A percentile compares a stretch with the other conserved stretches of the same genome.
Evolutionary conservation across 2,113 vertebrate genomes (phyloP).

Genomic region (Lamprotornis superbus): DNA sequence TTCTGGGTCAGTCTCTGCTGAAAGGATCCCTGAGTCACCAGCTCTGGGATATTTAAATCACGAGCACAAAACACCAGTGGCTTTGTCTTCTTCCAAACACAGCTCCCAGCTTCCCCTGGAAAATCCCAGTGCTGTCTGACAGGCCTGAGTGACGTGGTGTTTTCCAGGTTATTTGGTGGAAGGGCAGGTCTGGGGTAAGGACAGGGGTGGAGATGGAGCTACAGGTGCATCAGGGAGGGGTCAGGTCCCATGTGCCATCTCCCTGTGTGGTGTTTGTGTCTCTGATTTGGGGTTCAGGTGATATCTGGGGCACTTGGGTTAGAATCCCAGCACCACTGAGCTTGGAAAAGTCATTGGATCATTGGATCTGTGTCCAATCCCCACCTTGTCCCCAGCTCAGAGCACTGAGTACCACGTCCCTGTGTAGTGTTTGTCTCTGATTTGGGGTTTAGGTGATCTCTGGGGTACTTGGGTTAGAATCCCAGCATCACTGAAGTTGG

Average conservation of each 20-base stretch:
- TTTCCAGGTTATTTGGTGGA: not conserved
- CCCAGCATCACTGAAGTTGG: too few species aligned
- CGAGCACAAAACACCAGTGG: rapidly evolving
- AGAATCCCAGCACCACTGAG: not conserved
- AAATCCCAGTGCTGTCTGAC: rapidly evolving
- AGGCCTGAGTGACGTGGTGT: rapidly evolving
- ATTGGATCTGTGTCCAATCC: too few species aligned
- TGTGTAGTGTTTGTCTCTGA: too few species aligned
- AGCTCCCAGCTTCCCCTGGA: not conserved
- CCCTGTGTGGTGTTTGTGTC: rapidly evolving
- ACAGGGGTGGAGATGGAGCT: not conserved
- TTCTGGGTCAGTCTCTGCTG: not conserved
- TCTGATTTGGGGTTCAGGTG: not conserved
- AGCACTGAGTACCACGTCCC: too few species aligned
- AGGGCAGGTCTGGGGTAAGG: not conserved
- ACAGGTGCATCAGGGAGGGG: not conserved
- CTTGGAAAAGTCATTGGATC: not conserved
- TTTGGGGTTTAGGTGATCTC: too few species aligned
- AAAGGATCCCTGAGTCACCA: not conserved
- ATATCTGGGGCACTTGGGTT: not conserved
- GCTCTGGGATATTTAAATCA: not conserved
- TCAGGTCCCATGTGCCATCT: rapidly evolving
- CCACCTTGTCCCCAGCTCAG: too few species aligned
- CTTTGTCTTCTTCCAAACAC: not conserved
- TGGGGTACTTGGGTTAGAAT: too few species aligned